Conservation (phyloP, 2,797 vertebrate genomes). For the Syngnathus rostellatus region DNA sequence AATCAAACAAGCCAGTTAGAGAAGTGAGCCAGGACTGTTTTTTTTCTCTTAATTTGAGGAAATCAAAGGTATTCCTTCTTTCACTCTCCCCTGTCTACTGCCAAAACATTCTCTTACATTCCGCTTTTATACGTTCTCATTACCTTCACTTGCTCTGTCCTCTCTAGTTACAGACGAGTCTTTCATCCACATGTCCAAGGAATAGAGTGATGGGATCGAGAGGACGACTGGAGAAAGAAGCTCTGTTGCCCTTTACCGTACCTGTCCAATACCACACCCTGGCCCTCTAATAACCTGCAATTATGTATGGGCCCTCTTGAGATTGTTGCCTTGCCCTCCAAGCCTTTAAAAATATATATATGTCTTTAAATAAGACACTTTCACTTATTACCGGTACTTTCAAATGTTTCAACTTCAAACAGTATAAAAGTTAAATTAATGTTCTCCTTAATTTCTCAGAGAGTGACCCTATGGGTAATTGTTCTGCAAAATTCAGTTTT, state of each 20-base stretch:
- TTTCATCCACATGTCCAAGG: conserved; percentile 71
- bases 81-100: conserved; percentile 49
- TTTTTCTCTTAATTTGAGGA: conserved; percentile 67
- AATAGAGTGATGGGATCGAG: conserved; percentile 74
- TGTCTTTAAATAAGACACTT: too few relatives aligned
- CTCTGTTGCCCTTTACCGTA: conserved; percentile 62
- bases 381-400: not conserved
- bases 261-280: conserved; percentile 43
- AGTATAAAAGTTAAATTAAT: not conserved
- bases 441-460: not conserved
- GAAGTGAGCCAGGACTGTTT: conserved; percentile 48
- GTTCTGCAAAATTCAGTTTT: conserved; percentile 6
- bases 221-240: conserved; percentile 71
- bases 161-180: conserved; percentile 68
- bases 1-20: conserved; percentile 58
- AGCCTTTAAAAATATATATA: too few relatives aligned
- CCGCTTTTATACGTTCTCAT: conserved; percentile 56
- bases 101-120: conserved; percentile 51
- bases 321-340: conserved; percentile 19
- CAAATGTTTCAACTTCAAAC: not conserved
- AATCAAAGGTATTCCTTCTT: conserved; percentile 67
- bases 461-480: not conserved
- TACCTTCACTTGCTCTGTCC: conserved; percentile 63
- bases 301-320: conserved; percentile 47
- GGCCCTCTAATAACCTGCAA: conserved; percentile 60